Evolutionary conservation across 2,888 invertebrate genomes (phyloP).

Genomic region (Anarsia innoxiella): DNA sequence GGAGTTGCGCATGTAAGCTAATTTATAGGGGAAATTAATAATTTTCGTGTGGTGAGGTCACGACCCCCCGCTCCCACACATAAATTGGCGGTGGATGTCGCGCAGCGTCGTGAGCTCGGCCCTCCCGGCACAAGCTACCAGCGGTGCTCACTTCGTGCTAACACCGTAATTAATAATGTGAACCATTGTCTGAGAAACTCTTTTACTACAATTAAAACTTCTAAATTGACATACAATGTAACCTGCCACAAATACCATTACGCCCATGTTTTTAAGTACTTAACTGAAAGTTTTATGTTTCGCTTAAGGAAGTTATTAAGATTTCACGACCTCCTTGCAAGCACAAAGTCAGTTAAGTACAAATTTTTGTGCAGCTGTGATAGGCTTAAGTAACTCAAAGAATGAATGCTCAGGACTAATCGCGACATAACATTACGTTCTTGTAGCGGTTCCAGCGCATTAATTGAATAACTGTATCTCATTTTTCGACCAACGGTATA

Average conservation of each 20-base stretch:
- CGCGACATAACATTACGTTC: conserved; percentile 21
- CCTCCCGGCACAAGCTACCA: conserved; percentile 32
- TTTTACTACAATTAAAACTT: no score
- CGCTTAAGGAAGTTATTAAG: conserved; percentile 8
- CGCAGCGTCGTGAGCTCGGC: conserved; percentile 44
- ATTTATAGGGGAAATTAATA: conserved; percentile 46
- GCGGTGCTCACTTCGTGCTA: conserved; percentile 30
- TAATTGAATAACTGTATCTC: conserved; percentile 49
- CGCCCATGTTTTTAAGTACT: no score
- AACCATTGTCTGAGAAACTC: conserved; percentile 8
- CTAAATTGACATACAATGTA: no score
- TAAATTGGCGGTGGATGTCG: conserved; percentile 53
- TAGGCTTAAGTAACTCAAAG: no score
- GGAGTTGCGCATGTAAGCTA: conserved; percentile 17
- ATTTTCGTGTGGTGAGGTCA: conserved; percentile 51
- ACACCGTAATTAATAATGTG: conserved; percentile 16
- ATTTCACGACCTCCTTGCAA: conserved; percentile 5
- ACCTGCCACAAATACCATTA: no score
- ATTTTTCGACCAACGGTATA: conserved; percentile 30
- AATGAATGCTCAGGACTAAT: conserved; percentile 12
- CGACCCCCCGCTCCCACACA: conserved; percentile 58
- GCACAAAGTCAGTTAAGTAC: no score
- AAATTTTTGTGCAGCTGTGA: no score
- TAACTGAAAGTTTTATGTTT: conserved; percentile 7
- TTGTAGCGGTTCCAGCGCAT: conserved; percentile 12